Percentiles rank a stretch among this genome's conserved stretches.
Evolutionary conservation across 2,113 vertebrate genomes (phyloP).

Genomic region (Lepisosteus osseus): DNA sequence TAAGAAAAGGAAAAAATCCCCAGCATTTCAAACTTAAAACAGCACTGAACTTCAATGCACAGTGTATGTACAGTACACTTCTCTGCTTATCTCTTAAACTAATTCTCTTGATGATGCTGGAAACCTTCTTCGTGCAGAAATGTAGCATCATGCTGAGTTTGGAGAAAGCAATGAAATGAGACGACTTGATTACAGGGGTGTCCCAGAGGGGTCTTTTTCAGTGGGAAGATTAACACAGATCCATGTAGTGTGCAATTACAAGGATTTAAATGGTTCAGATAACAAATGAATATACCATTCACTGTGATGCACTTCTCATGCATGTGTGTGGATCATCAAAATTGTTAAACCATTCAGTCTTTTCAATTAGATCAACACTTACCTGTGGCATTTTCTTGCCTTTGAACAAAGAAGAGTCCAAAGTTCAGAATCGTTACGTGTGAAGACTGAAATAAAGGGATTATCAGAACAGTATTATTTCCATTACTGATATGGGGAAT

Average conservation of each 20-base stretch:
- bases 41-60: slow-evolving; percentile 5
- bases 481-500: too few relatives aligned
- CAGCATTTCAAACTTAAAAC: slow-evolving; percentile 5
- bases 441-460: too few relatives aligned
- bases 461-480: too few relatives aligned
- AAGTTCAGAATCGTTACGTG: too few relatives aligned
- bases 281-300: neutral
- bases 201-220: slow-evolving; percentile 13
- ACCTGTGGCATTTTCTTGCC: too few relatives aligned
- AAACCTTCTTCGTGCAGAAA: slow-evolving; percentile 13
- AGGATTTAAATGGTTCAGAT: slow-evolving; percentile 14
- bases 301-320: slow-evolving; percentile 7
- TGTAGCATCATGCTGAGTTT: slow-evolving; percentile 12
- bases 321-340: neutral
- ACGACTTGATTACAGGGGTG: slow-evolving; percentile 19
- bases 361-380: slow-evolving; percentile 2
- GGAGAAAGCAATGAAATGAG: slow-evolving; percentile 22
- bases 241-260: slow-evolving; percentile 11
- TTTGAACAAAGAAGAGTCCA: too few relatives aligned
- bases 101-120: neutral
- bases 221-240: neutral
- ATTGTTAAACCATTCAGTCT: neutral
- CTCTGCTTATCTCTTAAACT: slow-evolving; percentile 3
- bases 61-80: neutral
- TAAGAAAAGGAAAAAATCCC: slow-evolving; percentile 7